phyloP scores from a whole-genome alignment of 2,113 vertebrate species.

The Panthera tigris region DNA sequence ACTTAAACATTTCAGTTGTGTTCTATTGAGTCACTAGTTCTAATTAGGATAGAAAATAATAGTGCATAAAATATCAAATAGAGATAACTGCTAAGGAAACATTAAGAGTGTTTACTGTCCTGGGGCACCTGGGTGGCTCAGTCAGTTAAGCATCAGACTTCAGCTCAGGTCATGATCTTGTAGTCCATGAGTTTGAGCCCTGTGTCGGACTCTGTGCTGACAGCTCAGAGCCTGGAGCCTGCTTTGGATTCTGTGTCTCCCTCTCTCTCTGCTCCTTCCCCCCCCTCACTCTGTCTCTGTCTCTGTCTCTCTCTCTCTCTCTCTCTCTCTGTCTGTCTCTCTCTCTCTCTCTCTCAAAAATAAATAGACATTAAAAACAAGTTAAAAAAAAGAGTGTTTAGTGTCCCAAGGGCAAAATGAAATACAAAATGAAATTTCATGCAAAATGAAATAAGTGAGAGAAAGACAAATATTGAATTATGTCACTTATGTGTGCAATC shows the following conservation, averaged over 20 bases:
- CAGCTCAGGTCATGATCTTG: too few species aligned
- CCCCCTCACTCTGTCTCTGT: too few species aligned
- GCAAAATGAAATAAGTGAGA: neutral
- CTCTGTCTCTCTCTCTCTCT: too few species aligned
- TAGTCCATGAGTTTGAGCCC: too few species aligned
- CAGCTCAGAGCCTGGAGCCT: too few species aligned
- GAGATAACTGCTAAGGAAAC: slow-evolving; percentile 23
- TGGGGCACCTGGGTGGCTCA: neutral
- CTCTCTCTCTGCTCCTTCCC: too few species aligned
- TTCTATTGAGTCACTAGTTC: slow-evolving; percentile 50
- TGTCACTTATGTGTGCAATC: neutral
- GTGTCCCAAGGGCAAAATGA: neutral
- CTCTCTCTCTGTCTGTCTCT: too few species aligned
- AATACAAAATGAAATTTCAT: neutral
- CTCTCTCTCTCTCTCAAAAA: too few species aligned
- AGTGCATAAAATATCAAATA: slow-evolving; percentile 42
- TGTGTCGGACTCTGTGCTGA: too few species aligned
- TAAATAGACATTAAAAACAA: too few species aligned
- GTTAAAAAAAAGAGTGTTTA: neutral
- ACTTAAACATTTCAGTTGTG: slow-evolving; percentile 21
- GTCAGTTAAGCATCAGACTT: too few species aligned
- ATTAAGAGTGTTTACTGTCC: neutral
- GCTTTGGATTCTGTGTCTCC: too few species aligned
- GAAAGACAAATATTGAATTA: neutral
- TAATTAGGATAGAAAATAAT: slow-evolving; percentile 54